These are phyloP conservation scores for Beroe forskalii DNA, from an alignment of 37 sponge, comb jelly and placozoan genomes.

Conservation along the genomic window DNA sequence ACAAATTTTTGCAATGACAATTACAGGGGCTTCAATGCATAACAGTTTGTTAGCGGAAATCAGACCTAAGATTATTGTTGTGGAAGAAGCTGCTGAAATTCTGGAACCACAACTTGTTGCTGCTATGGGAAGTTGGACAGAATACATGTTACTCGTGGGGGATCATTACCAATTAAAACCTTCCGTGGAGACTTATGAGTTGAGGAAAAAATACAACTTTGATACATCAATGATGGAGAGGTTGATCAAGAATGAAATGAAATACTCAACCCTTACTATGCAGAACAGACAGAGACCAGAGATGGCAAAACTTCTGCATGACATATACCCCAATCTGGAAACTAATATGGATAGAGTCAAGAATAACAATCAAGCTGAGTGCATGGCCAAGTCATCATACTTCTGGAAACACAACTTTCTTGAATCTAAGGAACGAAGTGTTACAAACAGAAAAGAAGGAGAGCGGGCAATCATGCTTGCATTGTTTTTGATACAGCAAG, in stretches of 20 bases:
- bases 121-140: constrained; percentile 72
- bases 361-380: background rate
- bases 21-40: constrained; percentile 2
- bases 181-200: constrained; percentile 74
- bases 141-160: constrained; percentile 94
- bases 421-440: background rate
- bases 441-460: constrained; percentile 75
- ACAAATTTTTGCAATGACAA: constrained; percentile 3
- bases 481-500: constrained; percentile 76
- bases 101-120: constrained; percentile 88
- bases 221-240: constrained; percentile 89
- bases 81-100: constrained; percentile 96
- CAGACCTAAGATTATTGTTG: constrained; percentile 82
- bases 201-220: constrained; percentile 78
- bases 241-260: constrained; percentile 71
- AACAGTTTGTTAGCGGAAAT: background rate
- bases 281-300: constrained; percentile 95
- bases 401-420: constrained; percentile 3
- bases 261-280: constrained; percentile 75
- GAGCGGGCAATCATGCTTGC: constrained; percentile 70
- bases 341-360: background rate
- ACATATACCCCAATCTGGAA: constrained; percentile 24
- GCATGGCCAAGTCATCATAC: background rate
- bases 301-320: constrained; percentile 68
- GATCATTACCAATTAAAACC: constrained; percentile 96